Conservation (phyloP, 2,797 vertebrate genomes). For the Falco columbarius region DNA sequence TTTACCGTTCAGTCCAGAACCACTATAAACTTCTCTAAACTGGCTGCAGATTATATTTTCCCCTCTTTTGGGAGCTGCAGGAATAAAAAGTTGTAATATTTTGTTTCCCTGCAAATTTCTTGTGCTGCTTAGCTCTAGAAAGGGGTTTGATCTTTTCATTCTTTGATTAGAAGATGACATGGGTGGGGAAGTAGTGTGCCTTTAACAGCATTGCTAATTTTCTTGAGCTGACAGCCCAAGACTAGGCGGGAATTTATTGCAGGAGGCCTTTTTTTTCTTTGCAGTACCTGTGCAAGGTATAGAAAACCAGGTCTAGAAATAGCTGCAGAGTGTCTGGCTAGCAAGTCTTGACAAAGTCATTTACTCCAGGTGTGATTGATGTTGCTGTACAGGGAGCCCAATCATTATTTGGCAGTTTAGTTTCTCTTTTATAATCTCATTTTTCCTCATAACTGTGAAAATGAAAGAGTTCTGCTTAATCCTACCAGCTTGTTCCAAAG, state of each 20-base stretch:
- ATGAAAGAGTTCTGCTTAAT: not conserved
- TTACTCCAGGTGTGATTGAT: not conserved
- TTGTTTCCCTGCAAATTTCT: not conserved
- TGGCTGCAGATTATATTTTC: not conserved
- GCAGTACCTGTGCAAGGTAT: not conserved
- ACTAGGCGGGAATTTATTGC: not conserved
- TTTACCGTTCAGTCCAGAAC: not conserved
- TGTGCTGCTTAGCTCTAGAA: not conserved
- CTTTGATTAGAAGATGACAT: not conserved
- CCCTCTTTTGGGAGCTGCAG: not conserved
- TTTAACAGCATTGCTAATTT: not conserved
- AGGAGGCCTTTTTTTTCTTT: not conserved
- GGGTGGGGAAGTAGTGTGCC: not conserved
- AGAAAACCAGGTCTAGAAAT: not conserved
- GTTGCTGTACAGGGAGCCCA: not conserved
- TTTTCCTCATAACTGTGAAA: not conserved
- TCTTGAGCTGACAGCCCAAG: not conserved
- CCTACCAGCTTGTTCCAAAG: not conserved
- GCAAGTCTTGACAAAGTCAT: not conserved
- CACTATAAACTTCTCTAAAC: not conserved
- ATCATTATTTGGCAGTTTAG: not conserved
- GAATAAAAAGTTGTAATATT: not conserved
- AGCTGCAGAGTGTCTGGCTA: not conserved
- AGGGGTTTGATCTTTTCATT: not conserved
- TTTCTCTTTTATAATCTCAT: slow-evolving; percentile 1